Base-by-base conservation (phyloP, 1,140 invertebrate species). In the Drusus annulatus region DNA sequence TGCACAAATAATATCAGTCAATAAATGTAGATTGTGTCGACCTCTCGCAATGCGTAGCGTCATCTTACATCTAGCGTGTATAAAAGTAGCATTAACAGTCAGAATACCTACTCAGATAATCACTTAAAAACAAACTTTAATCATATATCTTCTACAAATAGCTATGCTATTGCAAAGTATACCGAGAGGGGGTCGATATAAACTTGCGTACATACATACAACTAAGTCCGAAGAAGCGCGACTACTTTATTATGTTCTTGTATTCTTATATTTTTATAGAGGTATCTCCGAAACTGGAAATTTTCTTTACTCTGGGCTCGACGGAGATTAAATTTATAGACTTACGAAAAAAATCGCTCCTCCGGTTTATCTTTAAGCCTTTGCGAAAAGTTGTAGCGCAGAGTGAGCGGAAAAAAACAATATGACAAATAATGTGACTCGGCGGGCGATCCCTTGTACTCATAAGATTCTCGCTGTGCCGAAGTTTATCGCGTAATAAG, bases 251-350 rank as follows among this genome's bases (percentile, higher is more conserved):
- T 45, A 68, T 0, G 63, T 68, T 25, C 31, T 17, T 68, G 63
- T 68, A 68, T 63, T 21, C 25, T 25, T 31, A 28, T 63, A 31
- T 63, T 63, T 63, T 63, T 25, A 25, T 63, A 31, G 21, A 63
- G 25, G 62, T 63, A 63, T 63, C 21, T 2, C 62, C 7, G 36
- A 74, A 17, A 74, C 15, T 17, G 15, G 71, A 25, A 15, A 28
- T 52, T 28, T 25, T 74, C 51, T 51, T 50, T 74, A 13, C 19
- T 54, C 23, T 3, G 7, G 71, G 51, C 51, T 10, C 71, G 17
- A 74, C 52, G 23, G 51, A 74, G 71, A 74, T 74, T 74, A 74
- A 74, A 74, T 74, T 74, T 74, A 74, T 74, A 56, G 51, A 54
- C 71, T 28, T 74, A 28, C 50, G 56, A 73, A 74, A 74, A 56